Evolutionary conservation across 2,888 invertebrate species (phyloP), one percentile per base, ranked within the genome.

Genomic region (Mythimna loreyi): DNA sequence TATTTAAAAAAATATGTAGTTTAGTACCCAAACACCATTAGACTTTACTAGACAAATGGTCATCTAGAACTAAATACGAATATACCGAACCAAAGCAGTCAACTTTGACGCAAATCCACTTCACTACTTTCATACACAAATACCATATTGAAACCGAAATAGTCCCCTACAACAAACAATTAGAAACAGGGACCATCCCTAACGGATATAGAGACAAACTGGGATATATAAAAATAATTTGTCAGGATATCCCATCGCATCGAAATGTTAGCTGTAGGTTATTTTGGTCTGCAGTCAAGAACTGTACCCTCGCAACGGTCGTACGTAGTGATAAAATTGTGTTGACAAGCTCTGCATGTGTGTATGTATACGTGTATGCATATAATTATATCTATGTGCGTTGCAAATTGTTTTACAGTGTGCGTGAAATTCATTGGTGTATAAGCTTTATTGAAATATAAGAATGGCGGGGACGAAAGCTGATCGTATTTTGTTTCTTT

Each of bases 201-300:
- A 88, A 85, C 91, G 92, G 92, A 93, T 91, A 92, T 90, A 87
- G 85, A 82, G 86, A 89, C 90, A 88, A 88, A 90, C 89, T 87
- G 91, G 89, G 91, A 92, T 91, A 90, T 92, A 91, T 92, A 94
- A 92, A 94, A 93, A 94, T 94, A 94, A 93, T 94, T 92, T 92
- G 93, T 94, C 94, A 94, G 94, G 94, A 95, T 94, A 94, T 94
- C 91, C 93, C 90, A 91, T 91, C 90, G 91, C 92, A 89, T 80
- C 84, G 86, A 86, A 88, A 86, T 85, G 86, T 79, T 70, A 73
- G 81, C 78, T 76, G 57, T 64, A 65, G 33, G 70, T 67, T 89
- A 89, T 87, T 87, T 86, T 78, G 78, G 83, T 78, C 62, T 52
- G 40, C 75, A 72, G 78, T 75, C 78, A 72, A 75, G 75, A 77